Base-by-base conservation (phyloP, 2,797 vertebrate genomes). In the Orestias chungarensis region DNA sequence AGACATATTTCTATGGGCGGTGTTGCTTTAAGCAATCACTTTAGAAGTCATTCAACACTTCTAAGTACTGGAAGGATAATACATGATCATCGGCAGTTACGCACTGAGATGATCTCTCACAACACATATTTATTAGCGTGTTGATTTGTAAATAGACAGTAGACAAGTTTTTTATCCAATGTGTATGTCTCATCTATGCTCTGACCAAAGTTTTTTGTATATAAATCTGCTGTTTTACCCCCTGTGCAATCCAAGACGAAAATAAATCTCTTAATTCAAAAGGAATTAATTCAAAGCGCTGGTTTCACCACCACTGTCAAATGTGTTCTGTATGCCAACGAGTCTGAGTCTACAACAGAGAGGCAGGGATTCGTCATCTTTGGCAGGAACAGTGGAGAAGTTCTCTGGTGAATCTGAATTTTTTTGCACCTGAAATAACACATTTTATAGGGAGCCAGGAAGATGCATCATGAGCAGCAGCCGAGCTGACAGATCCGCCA, bases 341-440 rank as follows among this genome's bases (percentile, higher is more conserved):
- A 59, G 78, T 80, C 81, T 81, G 70, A 74, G 74, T 80, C 70
- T 78, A 71, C 69, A 82, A 78, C 67, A 75, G 84, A 78, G 81
- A 85, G 75, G 76, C 72, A 78, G 75, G 59, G 75, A 91, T 87
- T 88, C 70, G 84, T 90, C 88, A 84, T 83, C 59, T 47, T 85
- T 90, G 86, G 87, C 88, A 89, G 82, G 80, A 88, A 85, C 77
- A 59, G 66, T 27, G 68, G 73, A 82, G 55, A 87, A 86, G 75
- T 89, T 89, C 81, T 89, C 77, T 79, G 62, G 86, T 89, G 83
- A 87, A 86, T 90, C 81, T 68, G 67, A 82, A 62, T 85, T 61
- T 73, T 78, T 84, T 87, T 75, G 75, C 84, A 86, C 84, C 86
- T 85, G 78, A 88, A 91, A 89, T 87, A 91, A 88, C 88, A 86